Percentiles rank a stretch among this genome's conserved stretches.
These are phyloP conservation scores for Mongoloraphidia duomilia DNA, from an alignment of 2,888 invertebrate species.

Conservation along the genomic window DNA sequence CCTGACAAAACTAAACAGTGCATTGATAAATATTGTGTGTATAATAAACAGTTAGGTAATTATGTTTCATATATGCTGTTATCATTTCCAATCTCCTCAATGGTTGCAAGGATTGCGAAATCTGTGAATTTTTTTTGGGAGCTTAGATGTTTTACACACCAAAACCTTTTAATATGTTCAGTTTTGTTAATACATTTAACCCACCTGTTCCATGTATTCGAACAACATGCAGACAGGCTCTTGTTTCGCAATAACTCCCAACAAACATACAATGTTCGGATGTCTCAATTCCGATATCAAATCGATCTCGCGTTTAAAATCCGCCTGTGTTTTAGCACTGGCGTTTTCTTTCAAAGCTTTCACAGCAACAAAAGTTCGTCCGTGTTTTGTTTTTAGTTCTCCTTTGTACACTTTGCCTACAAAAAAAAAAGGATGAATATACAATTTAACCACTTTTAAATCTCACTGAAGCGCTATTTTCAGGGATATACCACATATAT, in stretches of 20 bases:
- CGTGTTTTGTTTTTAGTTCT: constrained; percentile 56
- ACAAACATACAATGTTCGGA: constrained; percentile 87
- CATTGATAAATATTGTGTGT: too few species aligned
- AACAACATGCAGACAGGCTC: constrained; percentile 92
- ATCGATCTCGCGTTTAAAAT: constrained; percentile 88
- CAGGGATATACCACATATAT: too few species aligned
- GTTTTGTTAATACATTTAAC: too few species aligned
- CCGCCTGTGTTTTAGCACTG: constrained; percentile 76
- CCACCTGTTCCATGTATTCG: constrained; percentile 80
- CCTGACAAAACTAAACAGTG: too few species aligned
- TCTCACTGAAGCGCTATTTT: not conserved
- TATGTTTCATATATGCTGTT: too few species aligned
- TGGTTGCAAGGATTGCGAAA: too few species aligned
- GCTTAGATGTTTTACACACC: not conserved
- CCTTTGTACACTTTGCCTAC: constrained; percentile 87
- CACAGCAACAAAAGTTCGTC: constrained; percentile 72
- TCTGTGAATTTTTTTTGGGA: too few species aligned
- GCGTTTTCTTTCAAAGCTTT: constrained; percentile 92
- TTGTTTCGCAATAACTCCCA: constrained; percentile 80
- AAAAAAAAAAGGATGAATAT: constrained; percentile 11
- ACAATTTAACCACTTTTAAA: not conserved
- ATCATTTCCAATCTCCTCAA: too few species aligned
- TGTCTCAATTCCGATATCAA: constrained; percentile 88
- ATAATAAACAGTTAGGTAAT: too few species aligned
- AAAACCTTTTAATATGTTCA: not conserved